Evolutionary conservation across 2,888 invertebrate species (phyloP), one percentile per base, ranked within the genome.

Genomic region (Ornithoptera priamus): DNA sequence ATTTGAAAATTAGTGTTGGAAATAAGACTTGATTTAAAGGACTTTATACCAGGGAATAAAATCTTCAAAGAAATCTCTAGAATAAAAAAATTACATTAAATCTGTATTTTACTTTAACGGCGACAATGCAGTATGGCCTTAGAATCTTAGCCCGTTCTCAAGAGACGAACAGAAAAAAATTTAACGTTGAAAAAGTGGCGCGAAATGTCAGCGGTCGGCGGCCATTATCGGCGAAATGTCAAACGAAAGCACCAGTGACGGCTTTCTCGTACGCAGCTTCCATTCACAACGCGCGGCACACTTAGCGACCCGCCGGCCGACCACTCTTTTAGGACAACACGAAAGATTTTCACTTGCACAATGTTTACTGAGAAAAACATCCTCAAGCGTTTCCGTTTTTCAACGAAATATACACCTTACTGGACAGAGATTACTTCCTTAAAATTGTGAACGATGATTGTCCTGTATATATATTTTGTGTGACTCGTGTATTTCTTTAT

Each of bases 191-290:
- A 77, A 74, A 75, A 79, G 65, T 69, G 65, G 69, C 66, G 70
- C 66, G 70, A 70, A 70, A 58, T 68, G 63, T 68, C 70, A 76
- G 78, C 79, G 78, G 79, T 73, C 72, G 72, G 71, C 72, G 72
- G 72, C 71, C 73, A 75, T 74, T 73, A 73, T 75, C 76, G 78
- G 79, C 79, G 77, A 85, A 84, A 82, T 85, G 79, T 80, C 81
- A 79, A 82, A 79, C 78, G 81, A 82, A 82, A 80, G 78, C 77
- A 75, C 69, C 72, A 73, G 73, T 72, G 71, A 62, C 72, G 74
- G 76, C 76, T 88, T 87, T 88, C 88, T 80, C 85, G 83, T 74
- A 84, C 85, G 81, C 84, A 84, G 83, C 82, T 81, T 82, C 84
- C 82, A 86, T 86, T 85, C 78, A 80, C 75, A 82, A 82, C 78